Base-by-base conservation (phyloP, 2,113 vertebrate species). In the Rhodinocichla rosea region DNA sequence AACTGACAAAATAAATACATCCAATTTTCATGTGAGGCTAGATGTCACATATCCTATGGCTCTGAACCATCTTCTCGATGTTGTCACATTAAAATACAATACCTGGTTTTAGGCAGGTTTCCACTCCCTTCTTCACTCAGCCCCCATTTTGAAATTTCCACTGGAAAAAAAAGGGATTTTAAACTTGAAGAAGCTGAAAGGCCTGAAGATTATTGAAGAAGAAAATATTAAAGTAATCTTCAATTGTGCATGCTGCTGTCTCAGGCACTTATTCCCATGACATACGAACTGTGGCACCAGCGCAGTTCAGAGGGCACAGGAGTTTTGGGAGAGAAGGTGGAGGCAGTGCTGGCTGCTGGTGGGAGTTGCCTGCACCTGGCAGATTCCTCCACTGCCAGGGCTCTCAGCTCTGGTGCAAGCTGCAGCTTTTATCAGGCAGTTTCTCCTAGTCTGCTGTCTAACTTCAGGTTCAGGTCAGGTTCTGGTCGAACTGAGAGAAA, bases 41-140 rank as follows among this genome's bases (percentile, higher is more conserved):
- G 11, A 19, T 74, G 52, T 39, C 65, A 87, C 22, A 37, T 13
- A 28, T 77, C 57, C 40, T 19, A n/a, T 69, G 59, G 49, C 33
- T 94, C 37, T 81, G 63, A 59, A 83, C 44, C 59, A 75, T 71
- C 35, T 93, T 49, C 27, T 77, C 9, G 42, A 65, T 65, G 5
- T 90, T 93, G 85, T 59, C 12, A 62, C 3, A 7, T 86, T 63
- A 65, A 9, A 86, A 44, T 17, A 73, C 42, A 60, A n/a, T 16
- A 6, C 23, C 22, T 45, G 10, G 52, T 53, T 92, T 75, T 44
- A 57, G 70, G n/a, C 19, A 90, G 20, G 3, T 45, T 71, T 53
- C 30, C 4, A 3, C 47, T 8, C 3, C 32, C 2, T n/a, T n/a
- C 4, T 2, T 2, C 1, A 2, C 9, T 24, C 33, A 69, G 10